A percentile compares a stretch with the other conserved stretches of the same genome.
phyloP scores from a whole-genome alignment of 2,888 invertebrate species.

The Chloroclysta siterata region DNA sequence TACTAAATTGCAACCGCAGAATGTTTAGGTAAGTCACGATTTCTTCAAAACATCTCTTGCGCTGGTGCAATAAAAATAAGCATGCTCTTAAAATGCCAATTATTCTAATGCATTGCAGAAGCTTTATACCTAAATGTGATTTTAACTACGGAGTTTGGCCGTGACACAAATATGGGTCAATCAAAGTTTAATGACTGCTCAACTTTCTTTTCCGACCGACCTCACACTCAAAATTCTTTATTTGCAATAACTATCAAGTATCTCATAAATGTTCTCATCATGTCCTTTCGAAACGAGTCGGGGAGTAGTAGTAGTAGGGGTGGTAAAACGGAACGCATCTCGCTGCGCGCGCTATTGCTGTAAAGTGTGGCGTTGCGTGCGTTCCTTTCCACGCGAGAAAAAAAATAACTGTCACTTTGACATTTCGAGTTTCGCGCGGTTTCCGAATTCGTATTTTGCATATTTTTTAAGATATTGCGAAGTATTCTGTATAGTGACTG shows the following conservation, averaged over 20 bases:
- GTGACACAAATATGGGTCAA: constrained; percentile 42
- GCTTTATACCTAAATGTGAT: constrained; percentile 35
- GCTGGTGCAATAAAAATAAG: constrained; percentile 28
- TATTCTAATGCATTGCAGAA: constrained; percentile 37
- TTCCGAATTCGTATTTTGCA: constrained; percentile 35
- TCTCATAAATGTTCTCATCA: constrained; percentile 52
- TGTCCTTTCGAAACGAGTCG: constrained; percentile 82
- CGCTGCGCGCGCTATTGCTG: constrained; percentile 69
- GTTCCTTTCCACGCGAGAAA: constrained; percentile 58
- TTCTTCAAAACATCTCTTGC: constrained; percentile 17
- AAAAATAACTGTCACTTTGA: constrained; percentile 48
- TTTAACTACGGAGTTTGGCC: constrained; percentile 40
- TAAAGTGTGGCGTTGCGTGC: constrained; percentile 66
- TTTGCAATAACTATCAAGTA: constrained; percentile 65
- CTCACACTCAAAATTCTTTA: constrained; percentile 49
- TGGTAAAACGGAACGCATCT: constrained; percentile 76
- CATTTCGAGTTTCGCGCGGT: constrained; percentile 49
- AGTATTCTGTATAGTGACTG: constrained; percentile 50
- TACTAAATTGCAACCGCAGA: constrained; percentile 10
- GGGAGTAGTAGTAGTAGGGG: constrained; percentile 76
- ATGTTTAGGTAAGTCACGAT: constrained; percentile 17
- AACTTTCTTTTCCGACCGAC: constrained; percentile 41
- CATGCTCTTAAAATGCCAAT: constrained; percentile 30
- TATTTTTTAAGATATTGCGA: constrained; percentile 49
- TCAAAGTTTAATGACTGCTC: constrained; percentile 41